Evolutionary conservation across 2,113 vertebrate species (phyloP), one percentile per base, ranked within the genome.

Genomic region (Podarcis muralis): DNA sequence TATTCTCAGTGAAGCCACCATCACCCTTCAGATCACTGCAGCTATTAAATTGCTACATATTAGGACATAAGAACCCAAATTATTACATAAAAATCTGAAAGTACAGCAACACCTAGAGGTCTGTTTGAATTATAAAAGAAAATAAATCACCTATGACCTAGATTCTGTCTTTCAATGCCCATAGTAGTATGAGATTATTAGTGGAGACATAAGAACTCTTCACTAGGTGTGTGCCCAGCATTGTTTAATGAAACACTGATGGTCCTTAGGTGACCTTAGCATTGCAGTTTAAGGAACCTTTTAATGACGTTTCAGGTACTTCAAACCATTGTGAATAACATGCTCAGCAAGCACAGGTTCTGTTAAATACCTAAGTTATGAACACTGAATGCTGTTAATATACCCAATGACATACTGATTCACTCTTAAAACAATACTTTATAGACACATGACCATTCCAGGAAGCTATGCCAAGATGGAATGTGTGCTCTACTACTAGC

Each of bases 41-140:
- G 85, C 86, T 86, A 66, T 80, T 92, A 91, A 93, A 92, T 92
- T 88, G 53, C 84, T 85, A 91, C 18, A 91, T 12, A 84, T 93
- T 88, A 87, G 53, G 77, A 65, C 4, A 62, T 91, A 90, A 92
- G 59, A 84, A 23, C 22, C 53, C 81, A 59, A 75, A 89, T 88
- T 92, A 90, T 76, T 53, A 37, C 30, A 91, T 89, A 92, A 93
- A 94, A 93, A 9, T 8, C 90, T 35, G 89, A 74, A 83, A 87
- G 77, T 88, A 27, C 37, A 80, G 53, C 9, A 83, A 75, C 3
- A 89, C 71, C 53, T 79, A 25, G 25, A 87, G 25, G 48, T 91
- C 57, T 89, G 83, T 22, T 90, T 2, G 5, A 48, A 3, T 9
- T 68, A 37, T 57, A 79, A 84, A 87, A 87, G 84, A 85, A 87